phyloP scores from a whole-genome alignment of 23 tunicate genomes.

The Phallusia fumigata region DNA sequence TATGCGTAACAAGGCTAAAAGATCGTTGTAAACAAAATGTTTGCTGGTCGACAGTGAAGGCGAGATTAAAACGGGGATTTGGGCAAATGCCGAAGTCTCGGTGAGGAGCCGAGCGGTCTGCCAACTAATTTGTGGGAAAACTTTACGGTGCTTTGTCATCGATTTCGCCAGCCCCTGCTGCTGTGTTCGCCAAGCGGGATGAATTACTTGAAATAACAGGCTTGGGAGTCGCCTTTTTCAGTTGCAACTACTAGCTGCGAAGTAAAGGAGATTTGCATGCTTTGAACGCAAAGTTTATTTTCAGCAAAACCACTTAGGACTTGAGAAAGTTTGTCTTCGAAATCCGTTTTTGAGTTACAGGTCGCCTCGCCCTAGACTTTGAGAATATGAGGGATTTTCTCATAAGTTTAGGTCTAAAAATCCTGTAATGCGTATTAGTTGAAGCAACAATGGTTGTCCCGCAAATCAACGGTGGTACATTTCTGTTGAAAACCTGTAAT shows the following conservation, averaged over 20 bases:
- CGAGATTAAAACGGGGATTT: not conserved
- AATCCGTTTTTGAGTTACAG: not conserved
- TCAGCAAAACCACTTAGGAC: not conserved
- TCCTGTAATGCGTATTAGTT: too few relatives aligned
- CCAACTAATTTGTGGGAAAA: conserved; percentile 10
- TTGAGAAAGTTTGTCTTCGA: not conserved
- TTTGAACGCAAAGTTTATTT: not conserved
- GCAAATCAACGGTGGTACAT: too few relatives aligned
- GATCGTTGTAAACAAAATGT: not conserved
- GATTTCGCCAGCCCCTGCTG: not conserved
- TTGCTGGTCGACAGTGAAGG: not conserved
- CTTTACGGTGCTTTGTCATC: conserved; percentile 7
- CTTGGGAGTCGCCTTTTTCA: not conserved
- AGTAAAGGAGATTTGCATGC: not conserved
- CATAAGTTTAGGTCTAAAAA: too few relatives aligned
- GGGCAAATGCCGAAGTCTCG: not conserved
- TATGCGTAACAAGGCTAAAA: not conserved
- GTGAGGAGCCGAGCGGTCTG: conserved; percentile 11
- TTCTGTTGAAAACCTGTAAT: too few relatives aligned
- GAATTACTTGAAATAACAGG: conserved; percentile 10
- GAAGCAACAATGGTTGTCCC: too few relatives aligned
- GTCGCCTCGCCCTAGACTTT: too few relatives aligned
- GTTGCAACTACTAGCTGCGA: not conserved
- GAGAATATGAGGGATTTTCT: too few relatives aligned
- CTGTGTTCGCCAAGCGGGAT: not conserved